Base-by-base conservation (phyloP, 2,113 vertebrate species). In the Oophaga pumilio region DNA sequence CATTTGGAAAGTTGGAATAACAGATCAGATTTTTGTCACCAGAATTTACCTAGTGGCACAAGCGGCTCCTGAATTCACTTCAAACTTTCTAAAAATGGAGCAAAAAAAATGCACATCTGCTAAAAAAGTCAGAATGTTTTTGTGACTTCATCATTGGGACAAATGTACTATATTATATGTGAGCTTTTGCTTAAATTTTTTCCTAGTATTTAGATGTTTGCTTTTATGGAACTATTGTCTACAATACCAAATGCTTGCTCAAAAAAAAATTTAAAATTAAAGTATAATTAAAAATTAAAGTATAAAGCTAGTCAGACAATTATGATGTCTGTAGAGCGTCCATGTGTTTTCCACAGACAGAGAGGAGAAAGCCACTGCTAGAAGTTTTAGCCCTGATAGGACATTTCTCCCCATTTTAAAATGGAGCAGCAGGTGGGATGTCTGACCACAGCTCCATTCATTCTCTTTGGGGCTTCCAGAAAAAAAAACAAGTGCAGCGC, bases 1-100 rank as follows among this genome's bases (percentile, higher is more conserved):
- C 71, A 74, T 74, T 74, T 50, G 71, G 71, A 74, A 74, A 50
- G n/a, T n/a, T 82, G 60, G 49, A 82, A 64, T 33, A 82, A 66
- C 60, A 68, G 59, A 66, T 64, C 59, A 24, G 33, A 24, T 43
- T 49, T 62, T 66, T 22, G 60, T 66, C 64, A 22, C 11, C 60
- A 82, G 6, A 68, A 82, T 82, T 82, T 82, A 68, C 80, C 60
- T 26, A 82, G 13, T 82, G 80, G 57, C 80, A 26, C 60, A 66
- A 52, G 49, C 12, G 9, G 14, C 80, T 52, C 60, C 20, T 68
- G 80, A 66, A 66, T 82, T 24, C 43, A 68, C 80, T 66, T 82
- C 49, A 24, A 66, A 68, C 60, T 12, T 60, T 82, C 20, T 69
- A 83, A 68, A 24, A 49, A 52, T 53, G n/a, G 71, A 15, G 33